Evolutionary conservation across 2,888 invertebrate species (phyloP).

Genomic region (Halictus ligatus): DNA sequence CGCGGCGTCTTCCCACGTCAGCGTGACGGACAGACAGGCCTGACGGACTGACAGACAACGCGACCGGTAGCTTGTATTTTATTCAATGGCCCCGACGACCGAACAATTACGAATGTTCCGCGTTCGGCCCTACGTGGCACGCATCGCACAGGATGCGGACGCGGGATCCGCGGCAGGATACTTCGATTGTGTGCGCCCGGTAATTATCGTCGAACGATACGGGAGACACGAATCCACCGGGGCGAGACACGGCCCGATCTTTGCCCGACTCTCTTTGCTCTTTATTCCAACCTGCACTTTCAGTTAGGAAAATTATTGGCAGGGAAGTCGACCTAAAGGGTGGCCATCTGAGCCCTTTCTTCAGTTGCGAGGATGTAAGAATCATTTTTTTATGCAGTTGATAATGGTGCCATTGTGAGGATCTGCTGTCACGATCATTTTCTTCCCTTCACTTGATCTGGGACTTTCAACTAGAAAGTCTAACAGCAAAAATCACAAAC

Average conservation of each 20-base stretch:
- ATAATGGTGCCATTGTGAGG: too few relatives aligned
- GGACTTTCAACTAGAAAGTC: too few relatives aligned
- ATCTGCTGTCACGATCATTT: too few relatives aligned
- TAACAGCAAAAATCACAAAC: too few relatives aligned
- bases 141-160: conserved; percentile 78
- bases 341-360: background rate
- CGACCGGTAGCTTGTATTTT: conserved; percentile 84
- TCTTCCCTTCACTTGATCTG: too few relatives aligned
- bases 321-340: too few relatives aligned
- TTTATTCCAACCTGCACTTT: background rate
- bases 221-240: conserved; percentile 72
- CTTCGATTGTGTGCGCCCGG: conserved; percentile 79
- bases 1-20: conserved; percentile 84
- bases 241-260: conserved; percentile 73
- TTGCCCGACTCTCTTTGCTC: conserved; percentile 1
- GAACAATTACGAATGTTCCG: conserved; percentile 81
- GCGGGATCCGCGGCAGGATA: conserved; percentile 76
- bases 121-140: conserved; percentile 63
- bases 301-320: background rate
- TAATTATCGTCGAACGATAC: conserved; percentile 78
- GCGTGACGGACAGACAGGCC: conserved; percentile 83
- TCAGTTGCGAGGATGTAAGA: too few relatives aligned
- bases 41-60: conserved; percentile 80
- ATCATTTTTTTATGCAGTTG: too few relatives aligned
- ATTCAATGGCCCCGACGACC: conserved; percentile 83